Evolutionary conservation across 2,888 invertebrate species (phyloP), one percentile per base, ranked within the genome.

Genomic region (Campopleginae sp.): DNA sequence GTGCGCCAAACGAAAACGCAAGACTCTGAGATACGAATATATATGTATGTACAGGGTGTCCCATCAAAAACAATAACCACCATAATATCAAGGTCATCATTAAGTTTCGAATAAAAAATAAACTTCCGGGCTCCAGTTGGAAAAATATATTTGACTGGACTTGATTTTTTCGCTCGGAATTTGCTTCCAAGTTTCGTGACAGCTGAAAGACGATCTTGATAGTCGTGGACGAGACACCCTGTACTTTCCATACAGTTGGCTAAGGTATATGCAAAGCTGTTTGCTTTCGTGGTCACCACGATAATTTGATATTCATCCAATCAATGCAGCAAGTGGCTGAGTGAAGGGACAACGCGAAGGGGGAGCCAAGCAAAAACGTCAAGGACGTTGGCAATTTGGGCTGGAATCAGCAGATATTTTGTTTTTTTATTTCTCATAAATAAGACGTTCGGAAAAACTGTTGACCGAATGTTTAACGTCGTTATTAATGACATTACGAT

Each of bases 261-360:
- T 48, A 51, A 70, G 77, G 74, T 77, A 63, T 84, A 86, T 82
- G 80, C 51, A 54, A 80, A 78, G 88, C 90, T 92, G 92, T 92
- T 92, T 92, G 91, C 91, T 85, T 38, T 83, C 74, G 83, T 66
- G 89, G 92, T 93, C 92, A 93, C 93, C 92, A 91, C 89, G 42
- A 61, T 68, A 92, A 92, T 93, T 93, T 91, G 92, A 93, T 93
- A 93, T 92, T 93, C 93, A 92, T 92, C 91, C 92, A 93, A 93
- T 92, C 92, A 92, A 89, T 90, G 83, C 78, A 88, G 88, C 82
- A 86, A 85, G 76, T 78, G 85, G 85, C 71, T 51, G 84, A 80
- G 77, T 61, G 68, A 68, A 61, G 84, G 81, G 65, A 74, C 71
- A 71, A 31, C 17, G 66, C 17, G 66, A 10, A 54, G 66, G 65